Base-by-base conservation (phyloP, 2,888 invertebrate genomes). In the Lymantria dispar region DNA sequence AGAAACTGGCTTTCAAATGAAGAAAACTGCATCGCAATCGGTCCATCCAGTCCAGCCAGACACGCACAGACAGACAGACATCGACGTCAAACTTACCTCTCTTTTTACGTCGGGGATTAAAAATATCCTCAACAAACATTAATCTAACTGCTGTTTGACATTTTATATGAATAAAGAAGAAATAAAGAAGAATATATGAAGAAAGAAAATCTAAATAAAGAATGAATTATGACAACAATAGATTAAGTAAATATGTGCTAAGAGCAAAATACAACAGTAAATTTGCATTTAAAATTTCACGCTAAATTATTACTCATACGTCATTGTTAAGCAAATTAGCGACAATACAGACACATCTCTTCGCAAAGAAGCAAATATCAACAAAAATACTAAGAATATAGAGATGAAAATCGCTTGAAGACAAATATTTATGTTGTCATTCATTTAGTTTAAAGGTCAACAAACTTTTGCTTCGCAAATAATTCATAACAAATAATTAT, bases 291-390 rank as follows among this genome's bases (percentile, higher is more conserved):
- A 68, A 63, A 64, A 56, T 33, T 50, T 46, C 43, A 45, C 37
- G 67, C 68, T 70, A 68, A 60, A 60, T 33, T 56, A 44, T 49
- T 44, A 65, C 50, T 58, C 68, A 73, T 74, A 62, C 60, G 59
- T 78, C 74, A 70, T 75, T 71, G 72, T 80, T 78, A 76, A 56
- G 60, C 62, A 60, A 68, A 76, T 78, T 75, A 72, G 56, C 39
- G 52, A 52, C 51, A 56, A 53, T 55, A 49, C 40, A 60, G 53
- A 50, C 39, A 51, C 45, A 45, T 51, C 31, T 47, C 10, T 30
- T 14, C 11, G 3, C 9, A 30, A 29, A 9, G 48, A 43, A n/a
- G 33, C 14, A 5, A 64, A 44, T 45, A 31, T 49, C 22, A 42
- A 52, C 56, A 31, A 0, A 50, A 55, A 15, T 0, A 0, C 0